phyloP scores from a whole-genome alignment of 2,888 invertebrate genomes.

The Hyles lineata region DNA sequence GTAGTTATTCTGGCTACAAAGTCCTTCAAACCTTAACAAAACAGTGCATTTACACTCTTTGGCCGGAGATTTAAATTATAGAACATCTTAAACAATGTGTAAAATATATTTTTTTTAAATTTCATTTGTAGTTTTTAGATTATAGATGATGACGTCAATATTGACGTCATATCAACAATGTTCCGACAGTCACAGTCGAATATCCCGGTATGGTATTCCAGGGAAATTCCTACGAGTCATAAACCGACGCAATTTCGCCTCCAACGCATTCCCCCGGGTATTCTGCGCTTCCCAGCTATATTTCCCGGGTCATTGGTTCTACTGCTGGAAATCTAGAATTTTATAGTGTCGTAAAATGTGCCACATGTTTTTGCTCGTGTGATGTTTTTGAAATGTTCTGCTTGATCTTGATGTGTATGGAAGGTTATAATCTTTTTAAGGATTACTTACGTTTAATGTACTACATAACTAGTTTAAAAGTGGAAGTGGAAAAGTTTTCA shows the following conservation, averaged over 20 bases:
- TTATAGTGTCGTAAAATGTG: constrained; percentile 19
- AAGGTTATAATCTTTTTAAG: too few relatives aligned
- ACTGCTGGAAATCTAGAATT: constrained; percentile 19
- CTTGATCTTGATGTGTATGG: background rate
- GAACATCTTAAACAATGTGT: too few relatives aligned
- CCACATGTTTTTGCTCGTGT: constrained; percentile 5
- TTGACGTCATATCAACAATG: constrained; percentile 1
- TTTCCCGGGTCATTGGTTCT: constrained; percentile 18
- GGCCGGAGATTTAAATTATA: too few relatives aligned
- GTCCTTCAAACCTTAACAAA: too few relatives aligned
- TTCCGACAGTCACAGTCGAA: background rate
- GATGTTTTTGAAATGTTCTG: background rate
- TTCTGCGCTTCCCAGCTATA: background rate
- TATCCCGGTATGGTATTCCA: constrained; percentile 2
- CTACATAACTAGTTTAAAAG: too few relatives aligned
- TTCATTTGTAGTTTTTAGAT: too few relatives aligned
- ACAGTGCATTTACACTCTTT: too few relatives aligned
- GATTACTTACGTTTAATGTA: too few relatives aligned
- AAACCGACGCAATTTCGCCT: constrained; percentile 16
- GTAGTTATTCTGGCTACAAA: too few relatives aligned
- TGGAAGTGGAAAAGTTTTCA: too few relatives aligned
- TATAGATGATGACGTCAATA: background rate
- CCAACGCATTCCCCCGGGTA: constrained; percentile 19
- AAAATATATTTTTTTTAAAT: too few relatives aligned
- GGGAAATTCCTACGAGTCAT: constrained; percentile 22